Conservation (phyloP, 2,797 vertebrate genomes). For the Tragopan temminckii region DNA sequence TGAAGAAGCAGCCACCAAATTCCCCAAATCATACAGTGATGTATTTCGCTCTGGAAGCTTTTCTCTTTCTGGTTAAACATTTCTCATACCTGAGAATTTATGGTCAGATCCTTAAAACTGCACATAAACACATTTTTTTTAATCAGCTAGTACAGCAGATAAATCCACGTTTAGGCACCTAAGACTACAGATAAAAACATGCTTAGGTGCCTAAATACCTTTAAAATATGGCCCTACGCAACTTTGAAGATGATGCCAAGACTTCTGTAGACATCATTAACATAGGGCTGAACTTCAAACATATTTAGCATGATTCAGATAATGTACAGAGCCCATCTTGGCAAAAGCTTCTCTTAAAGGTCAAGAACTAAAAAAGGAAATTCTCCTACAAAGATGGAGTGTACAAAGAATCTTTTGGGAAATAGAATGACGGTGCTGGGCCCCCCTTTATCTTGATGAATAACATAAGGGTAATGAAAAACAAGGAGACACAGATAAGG, state of each 20-base stretch:
- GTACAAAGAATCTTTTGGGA: conserved; percentile 35
- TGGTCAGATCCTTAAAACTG: conserved; percentile 40
- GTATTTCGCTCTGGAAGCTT: not conserved
- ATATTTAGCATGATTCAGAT: conserved; percentile 53
- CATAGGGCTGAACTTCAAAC: conserved; percentile 43
- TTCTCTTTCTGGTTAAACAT: conserved; percentile 27
- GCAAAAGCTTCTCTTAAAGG: conserved; percentile 43
- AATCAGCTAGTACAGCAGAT: conserved; percentile 41
- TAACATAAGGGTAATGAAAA: conserved; percentile 55
- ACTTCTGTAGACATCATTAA: conserved; percentile 53
- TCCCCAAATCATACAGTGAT: conserved; percentile 7
- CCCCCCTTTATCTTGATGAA: conserved; percentile 60
- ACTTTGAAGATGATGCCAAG: conserved; percentile 71
- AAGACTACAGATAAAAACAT: conserved; percentile 65
- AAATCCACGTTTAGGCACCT: conserved; percentile 65
- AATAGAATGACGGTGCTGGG: conserved; percentile 24
- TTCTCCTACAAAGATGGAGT: conserved; percentile 44
- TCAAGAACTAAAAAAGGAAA: conserved; percentile 73
- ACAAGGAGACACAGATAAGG: conserved; percentile 36
- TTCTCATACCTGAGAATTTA: conserved; percentile 68
- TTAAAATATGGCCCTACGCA: conserved; percentile 34
- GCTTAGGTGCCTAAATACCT: conserved; percentile 70
- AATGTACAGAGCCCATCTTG: conserved; percentile 51
- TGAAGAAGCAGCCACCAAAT: conserved; percentile 28
- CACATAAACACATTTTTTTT: conserved; percentile 49